These are phyloP conservation scores for Cepaea nemoralis DNA, from an alignment of 1,140 invertebrate species.

Conservation along the genomic window DNA sequence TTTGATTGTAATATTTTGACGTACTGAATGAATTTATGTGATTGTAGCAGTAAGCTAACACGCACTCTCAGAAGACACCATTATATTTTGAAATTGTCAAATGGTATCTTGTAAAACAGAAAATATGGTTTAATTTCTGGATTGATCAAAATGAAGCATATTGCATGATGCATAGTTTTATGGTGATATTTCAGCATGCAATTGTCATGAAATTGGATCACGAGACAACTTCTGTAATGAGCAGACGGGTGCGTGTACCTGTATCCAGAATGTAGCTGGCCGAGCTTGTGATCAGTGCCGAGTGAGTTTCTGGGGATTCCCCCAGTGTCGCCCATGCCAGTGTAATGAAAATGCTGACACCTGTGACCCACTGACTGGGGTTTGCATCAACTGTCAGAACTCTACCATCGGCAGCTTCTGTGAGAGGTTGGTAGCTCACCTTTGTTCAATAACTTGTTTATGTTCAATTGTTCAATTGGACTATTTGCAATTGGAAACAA, in stretches of 20 bases:
- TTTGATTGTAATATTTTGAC: too few relatives aligned
- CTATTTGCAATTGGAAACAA: too few relatives aligned
- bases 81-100: too few relatives aligned
- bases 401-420: slow-evolving; percentile 89
- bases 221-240: slow-evolving; percentile 95
- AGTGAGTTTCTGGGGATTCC: slow-evolving; percentile 79
- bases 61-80: neutral
- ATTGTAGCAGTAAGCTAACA: neutral
- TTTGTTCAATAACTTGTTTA: too few relatives aligned
- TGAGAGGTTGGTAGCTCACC: slow-evolving; percentile 76
- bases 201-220: slow-evolving; percentile 94
- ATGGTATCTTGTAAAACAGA: too few relatives aligned
- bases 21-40: too few relatives aligned
- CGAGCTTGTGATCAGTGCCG: slow-evolving; percentile 80
- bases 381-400: slow-evolving; percentile 90
- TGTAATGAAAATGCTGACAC: slow-evolving; percentile 96
- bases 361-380: slow-evolving; percentile 93
- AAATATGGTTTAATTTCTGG: neutral
- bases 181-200: slow-evolving; percentile 79
- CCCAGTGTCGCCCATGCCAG: slow-evolving; percentile 92
- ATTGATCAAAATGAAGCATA: neutral
- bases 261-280: slow-evolving; percentile 90
- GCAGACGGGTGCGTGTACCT: slow-evolving; percentile 92
- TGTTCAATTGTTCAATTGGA: too few relatives aligned
- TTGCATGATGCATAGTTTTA: neutral